Percentiles rank a stretch among this genome's conserved stretches.
phyloP scores from a whole-genome alignment of 2,888 invertebrate species.

The Campaea margaritaria region DNA sequence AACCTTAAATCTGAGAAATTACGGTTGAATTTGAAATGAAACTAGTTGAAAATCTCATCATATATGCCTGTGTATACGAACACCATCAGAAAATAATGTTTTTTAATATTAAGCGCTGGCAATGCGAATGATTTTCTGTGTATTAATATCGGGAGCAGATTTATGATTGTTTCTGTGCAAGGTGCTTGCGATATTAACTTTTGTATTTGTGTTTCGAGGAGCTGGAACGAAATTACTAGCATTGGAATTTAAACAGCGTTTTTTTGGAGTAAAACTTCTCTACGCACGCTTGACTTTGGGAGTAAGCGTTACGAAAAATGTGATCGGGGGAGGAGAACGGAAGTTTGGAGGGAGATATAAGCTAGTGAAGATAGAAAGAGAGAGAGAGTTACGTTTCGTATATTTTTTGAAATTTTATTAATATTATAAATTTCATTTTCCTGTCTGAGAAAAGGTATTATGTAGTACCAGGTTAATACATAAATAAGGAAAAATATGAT shows the following conservation, averaged over 20 bases:
- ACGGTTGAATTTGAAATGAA: conserved; percentile 36
- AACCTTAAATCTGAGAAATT: conserved; percentile 24
- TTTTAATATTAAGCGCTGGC: conserved; percentile 56
- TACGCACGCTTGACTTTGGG: too few species aligned
- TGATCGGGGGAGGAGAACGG: too few species aligned
- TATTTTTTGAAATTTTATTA: too few species aligned
- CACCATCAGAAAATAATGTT: conserved; percentile 57
- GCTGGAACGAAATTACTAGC: not conserved
- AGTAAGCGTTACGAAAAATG: too few species aligned
- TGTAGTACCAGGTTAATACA: too few species aligned
- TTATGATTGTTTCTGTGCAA: conserved; percentile 46
- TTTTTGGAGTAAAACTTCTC: not conserved
- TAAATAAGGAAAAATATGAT: too few species aligned
- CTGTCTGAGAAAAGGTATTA: too few species aligned
- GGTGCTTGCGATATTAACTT: conserved; percentile 30
- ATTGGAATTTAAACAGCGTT: not conserved
- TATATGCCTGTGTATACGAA: conserved; percentile 46
- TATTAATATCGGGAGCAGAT: conserved; percentile 63
- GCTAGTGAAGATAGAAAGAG: too few species aligned
- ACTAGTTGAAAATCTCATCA: conserved; percentile 15
- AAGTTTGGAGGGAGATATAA: too few species aligned
- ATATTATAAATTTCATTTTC: too few species aligned
- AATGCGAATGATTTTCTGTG: conserved; percentile 53
- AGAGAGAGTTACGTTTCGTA: too few species aligned
- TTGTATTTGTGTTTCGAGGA: conserved; percentile 10